Evolutionary conservation across 2,797 vertebrate genomes (phyloP).

Genomic region (Amazona finschi): DNA sequence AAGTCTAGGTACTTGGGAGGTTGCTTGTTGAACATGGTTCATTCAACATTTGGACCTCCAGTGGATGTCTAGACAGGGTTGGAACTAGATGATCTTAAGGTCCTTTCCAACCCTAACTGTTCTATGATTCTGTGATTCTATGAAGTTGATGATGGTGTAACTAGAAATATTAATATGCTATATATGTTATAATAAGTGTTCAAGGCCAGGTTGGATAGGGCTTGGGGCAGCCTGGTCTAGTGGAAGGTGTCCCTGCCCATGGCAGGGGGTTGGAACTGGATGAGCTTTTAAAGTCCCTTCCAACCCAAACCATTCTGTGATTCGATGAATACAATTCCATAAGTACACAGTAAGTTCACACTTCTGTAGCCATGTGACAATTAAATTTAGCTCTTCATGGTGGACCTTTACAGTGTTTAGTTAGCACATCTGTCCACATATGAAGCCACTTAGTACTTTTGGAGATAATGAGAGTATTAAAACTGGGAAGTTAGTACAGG

Average conservation of each 20-base stretch:
- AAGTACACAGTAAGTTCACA: neutral
- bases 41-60: neutral
- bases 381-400: neutral
- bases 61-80: neutral
- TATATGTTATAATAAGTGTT: neutral
- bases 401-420: fast-evolving
- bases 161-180: neutral
- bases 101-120: no score
- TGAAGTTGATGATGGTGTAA: neutral
- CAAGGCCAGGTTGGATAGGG: neutral
- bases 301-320: neutral
- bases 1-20: neutral
- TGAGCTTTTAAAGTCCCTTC: neutral
- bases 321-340: neutral
- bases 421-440: neutral
- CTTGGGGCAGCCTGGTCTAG: neutral
- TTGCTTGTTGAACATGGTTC: neutral
- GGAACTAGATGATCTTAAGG: no score
- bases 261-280: neutral
- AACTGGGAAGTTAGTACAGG: neutral
- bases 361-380: fast-evolving
- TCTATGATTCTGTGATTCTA: no score
- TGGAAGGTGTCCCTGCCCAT: neutral
- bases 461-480: neutral
- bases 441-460: neutral